These are phyloP conservation scores for Drosophila mettleri DNA, from an alignment of 2,888 invertebrate genomes.

Conservation along the genomic window DNA sequence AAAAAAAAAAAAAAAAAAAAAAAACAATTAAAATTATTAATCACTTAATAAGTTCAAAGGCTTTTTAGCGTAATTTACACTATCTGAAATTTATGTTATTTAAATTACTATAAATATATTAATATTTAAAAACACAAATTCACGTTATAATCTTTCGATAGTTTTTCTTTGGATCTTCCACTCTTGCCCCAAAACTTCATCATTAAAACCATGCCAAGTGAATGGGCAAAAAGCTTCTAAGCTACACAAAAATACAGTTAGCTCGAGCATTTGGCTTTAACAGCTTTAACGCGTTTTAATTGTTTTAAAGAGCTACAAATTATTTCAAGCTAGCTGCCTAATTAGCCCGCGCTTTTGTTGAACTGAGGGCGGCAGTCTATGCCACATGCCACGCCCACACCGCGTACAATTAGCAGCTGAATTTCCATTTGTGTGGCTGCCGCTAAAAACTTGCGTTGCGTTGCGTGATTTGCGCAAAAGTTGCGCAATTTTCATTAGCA, in stretches of 20 bases:
- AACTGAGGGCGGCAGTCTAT: not conserved
- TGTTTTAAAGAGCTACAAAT: slow-evolving; percentile 37
- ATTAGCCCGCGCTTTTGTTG: slow-evolving; percentile 41
- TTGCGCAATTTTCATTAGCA: slow-evolving; percentile 78
- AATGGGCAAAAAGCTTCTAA: slow-evolving; percentile 31
- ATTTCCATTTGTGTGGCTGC: slow-evolving; percentile 50
- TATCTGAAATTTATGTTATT: too few species aligned
- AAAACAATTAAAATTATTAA: too few species aligned
- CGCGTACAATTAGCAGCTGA: slow-evolving; percentile 50
- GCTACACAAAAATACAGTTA: slow-evolving; percentile 67
- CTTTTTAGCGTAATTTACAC: too few species aligned
- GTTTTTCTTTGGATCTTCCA: not conserved
- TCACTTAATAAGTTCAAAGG: too few species aligned
- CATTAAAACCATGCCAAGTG: slow-evolving; percentile 12
- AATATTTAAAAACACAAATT: too few species aligned
- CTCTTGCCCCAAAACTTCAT: not conserved
- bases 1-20: too few species aligned
- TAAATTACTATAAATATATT: too few species aligned
- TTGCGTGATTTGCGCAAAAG: slow-evolving; percentile 54
- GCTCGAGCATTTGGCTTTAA: slow-evolving; percentile 22
- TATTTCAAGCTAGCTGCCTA: slow-evolving; percentile 31
- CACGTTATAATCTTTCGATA: too few species aligned
- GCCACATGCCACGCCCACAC: slow-evolving; percentile 17
- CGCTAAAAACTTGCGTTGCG: slow-evolving; percentile 23
- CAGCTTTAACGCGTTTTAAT: slow-evolving; percentile 34